Evolutionary conservation across 2,113 vertebrate genomes (phyloP).

Genomic region (Pteruthius melanotis): DNA sequence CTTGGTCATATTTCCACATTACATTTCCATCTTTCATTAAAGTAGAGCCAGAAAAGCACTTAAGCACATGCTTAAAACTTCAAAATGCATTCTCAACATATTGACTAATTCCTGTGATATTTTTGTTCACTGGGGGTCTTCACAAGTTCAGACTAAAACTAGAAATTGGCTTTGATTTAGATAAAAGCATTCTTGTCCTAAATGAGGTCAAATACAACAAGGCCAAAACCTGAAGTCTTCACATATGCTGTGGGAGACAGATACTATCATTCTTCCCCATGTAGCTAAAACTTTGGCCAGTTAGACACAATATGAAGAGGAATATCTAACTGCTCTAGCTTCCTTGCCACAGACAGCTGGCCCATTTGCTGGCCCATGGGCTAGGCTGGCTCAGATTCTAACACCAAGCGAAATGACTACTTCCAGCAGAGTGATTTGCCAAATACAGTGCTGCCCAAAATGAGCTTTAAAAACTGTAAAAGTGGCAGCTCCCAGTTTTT

Average conservation of each 20-base stretch:
- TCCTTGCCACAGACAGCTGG: background rate
- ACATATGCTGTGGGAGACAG: slow-evolving; percentile 30
- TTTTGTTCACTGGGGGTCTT: slow-evolving; percentile 55
- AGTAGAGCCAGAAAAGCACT: slow-evolving; percentile 54
- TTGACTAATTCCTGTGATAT: slow-evolving; percentile 64
- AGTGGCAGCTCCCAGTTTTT: background rate
- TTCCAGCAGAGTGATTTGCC: background rate
- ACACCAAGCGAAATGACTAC: background rate
- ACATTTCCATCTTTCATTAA: slow-evolving; percentile 52
- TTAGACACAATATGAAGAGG: background rate
- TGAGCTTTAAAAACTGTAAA: background rate
- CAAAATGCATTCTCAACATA: slow-evolving; percentile 57
- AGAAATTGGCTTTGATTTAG: slow-evolving; percentile 63
- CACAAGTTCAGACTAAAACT: slow-evolving; percentile 48
- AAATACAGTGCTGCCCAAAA: background rate
- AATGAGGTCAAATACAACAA: slow-evolving; percentile 43
- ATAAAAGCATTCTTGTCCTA: slow-evolving; percentile 63
- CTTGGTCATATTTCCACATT: slow-evolving; percentile 19
- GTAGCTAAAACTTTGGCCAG: background rate
- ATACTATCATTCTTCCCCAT: slow-evolving; percentile 2
- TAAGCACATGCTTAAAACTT: slow-evolving; percentile 63
- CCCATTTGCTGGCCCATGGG: background rate
- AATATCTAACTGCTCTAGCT: background rate
- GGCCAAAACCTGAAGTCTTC: slow-evolving; percentile 44
- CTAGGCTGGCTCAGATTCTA: background rate